Conservation (phyloP, 64 coral and sea anemone species). For the Actinia tenebrosa region DNA sequence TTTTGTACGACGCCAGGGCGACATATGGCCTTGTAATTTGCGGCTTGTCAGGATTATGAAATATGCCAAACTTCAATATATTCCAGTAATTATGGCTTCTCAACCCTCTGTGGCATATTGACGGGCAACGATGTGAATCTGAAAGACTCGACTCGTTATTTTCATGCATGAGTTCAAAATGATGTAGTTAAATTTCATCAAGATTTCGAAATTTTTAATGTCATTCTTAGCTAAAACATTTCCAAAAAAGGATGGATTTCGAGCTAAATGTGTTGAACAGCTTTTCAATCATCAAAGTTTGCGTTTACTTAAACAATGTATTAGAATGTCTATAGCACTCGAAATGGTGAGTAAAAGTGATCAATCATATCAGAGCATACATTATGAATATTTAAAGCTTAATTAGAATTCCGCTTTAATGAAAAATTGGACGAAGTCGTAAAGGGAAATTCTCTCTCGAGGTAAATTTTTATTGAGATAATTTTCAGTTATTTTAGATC, state of each 20-base stretch:
- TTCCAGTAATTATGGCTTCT: background rate
- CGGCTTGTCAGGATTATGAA: background rate
- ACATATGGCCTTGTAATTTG: background rate
- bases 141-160: background rate
- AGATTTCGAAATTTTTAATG: too few species aligned
- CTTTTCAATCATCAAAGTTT: background rate
- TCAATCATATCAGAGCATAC: too few species aligned
- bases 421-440: too few species aligned
- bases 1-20: background rate
- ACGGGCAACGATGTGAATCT: background rate
- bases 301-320: constrained; percentile 11
- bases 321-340: background rate
- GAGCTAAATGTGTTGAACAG: background rate
- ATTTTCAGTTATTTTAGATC: too few species aligned
- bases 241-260: background rate
- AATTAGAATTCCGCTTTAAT: too few species aligned
- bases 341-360: background rate
- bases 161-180: background rate
- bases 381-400: background rate
- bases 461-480: too few species aligned
- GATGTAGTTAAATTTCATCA: too few species aligned
- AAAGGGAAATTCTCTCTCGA: too few species aligned
- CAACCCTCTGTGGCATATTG: background rate
- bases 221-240: background rate
- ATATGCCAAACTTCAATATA: background rate